Base-by-base conservation (phyloP, 2,797 vertebrate species). In the Manis pentadactyla region DNA sequence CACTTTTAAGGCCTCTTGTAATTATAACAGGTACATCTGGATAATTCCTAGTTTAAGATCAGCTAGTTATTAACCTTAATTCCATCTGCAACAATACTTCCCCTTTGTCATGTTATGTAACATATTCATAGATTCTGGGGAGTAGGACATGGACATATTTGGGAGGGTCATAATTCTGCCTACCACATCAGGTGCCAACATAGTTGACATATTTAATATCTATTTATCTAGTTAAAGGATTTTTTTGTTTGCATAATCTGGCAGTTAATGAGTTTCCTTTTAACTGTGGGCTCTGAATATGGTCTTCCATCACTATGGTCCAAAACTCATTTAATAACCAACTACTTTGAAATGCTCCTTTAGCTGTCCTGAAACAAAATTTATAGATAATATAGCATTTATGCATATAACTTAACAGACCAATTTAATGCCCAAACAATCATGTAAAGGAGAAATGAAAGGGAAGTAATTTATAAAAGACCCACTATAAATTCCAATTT, bases 291-390 rank as follows among this genome's bases (percentile, higher is more conserved):
- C 23, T 68, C 51, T 51, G 34, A 78, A 29, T 55, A 19, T 86
- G 74, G n/a, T 83, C 42, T 66, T 66, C 37, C 31, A 68, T 77
- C 57, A 61, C 66, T 63, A 77, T 34, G 69, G 46, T 55, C 71
- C 42, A 74, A 55, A 64, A 23, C 15, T 3, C 7, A n/a, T 86
- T 64, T 78, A 34, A 69, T 25, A 78, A 74, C 9, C 49, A 94
- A 53, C 46, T n/a, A 17, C 9, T 74, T 87, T 37, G 25, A 55
- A 57, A 31, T 83, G 5, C 2, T 68, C 59, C 27, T 51, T 51
- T 94, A 84, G 53, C 31, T 90, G 4, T 57, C 55, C 14, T 51
- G 77, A 84, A 93, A 68, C 64, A 73, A 85, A 93, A 87, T 46
- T 57, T 11, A 13, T n/a, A 42, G 61, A 64, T 34, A 61, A 61